A percentile compares a stretch with the other conserved stretches of the same genome.
These are phyloP conservation scores for Crossaster papposus DNA, from an alignment of 53 echinoderm and acorn worm species.

Conservation along the genomic window DNA sequence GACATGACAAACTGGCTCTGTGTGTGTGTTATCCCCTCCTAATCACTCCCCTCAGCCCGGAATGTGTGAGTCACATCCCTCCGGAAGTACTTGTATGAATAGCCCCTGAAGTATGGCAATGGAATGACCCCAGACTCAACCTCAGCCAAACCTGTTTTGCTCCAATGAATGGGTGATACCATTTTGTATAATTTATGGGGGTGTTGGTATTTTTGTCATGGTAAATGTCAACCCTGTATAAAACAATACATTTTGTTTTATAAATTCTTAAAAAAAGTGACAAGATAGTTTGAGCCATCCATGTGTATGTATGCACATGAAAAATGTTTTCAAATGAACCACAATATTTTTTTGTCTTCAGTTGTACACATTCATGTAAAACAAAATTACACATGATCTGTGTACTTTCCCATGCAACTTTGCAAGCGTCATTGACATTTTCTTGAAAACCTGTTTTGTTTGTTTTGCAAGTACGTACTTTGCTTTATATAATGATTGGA, in stretches of 20 bases:
- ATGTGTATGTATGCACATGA: not conserved
- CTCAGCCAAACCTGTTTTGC: not conserved
- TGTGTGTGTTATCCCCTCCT: not conserved
- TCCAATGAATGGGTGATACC: constrained; percentile 8
- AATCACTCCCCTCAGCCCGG: constrained; percentile 36
- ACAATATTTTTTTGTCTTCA: no score
- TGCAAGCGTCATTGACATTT: no score
- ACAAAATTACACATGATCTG: no score
- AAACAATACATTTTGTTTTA: not conserved
- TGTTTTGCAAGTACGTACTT: no score
- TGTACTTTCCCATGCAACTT: no score
- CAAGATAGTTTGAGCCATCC: not conserved
- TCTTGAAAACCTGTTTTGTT: no score
- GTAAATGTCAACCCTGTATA: no score
- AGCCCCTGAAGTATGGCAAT: constrained; percentile 21
- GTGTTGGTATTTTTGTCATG: not conserved
- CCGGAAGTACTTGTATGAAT: constrained; percentile 37
- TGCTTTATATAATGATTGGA: no score
- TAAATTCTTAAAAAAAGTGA: not conserved
- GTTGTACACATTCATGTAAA: no score
- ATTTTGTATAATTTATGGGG: constrained; percentile 27
- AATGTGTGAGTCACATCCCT: constrained; percentile 38
- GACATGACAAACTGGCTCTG: not conserved
- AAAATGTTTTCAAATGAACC: not conserved
- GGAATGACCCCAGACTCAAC: not conserved